Conservation (phyloP, 2,113 vertebrate species). For the Passer montanus region DNA sequence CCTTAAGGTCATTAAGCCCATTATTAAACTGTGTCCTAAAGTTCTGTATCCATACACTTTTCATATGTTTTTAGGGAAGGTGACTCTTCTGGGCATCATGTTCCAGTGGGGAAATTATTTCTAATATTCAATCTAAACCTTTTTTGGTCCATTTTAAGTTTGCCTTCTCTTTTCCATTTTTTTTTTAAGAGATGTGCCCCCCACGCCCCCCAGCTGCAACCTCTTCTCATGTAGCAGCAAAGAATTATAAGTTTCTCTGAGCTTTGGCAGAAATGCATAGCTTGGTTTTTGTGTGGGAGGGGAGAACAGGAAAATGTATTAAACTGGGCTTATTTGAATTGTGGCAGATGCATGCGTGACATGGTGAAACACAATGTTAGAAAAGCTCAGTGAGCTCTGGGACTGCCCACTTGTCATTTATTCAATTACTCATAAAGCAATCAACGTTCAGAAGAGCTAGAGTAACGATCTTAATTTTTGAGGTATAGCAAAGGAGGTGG, state of each 20-base stretch:
- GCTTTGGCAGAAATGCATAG: not conserved
- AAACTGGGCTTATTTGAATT: not conserved
- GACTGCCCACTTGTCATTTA: not conserved
- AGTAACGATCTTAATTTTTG: not conserved
- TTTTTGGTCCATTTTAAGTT: not conserved
- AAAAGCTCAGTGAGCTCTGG: not conserved
- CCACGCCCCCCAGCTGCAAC: rapidly evolving
- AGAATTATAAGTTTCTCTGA: rapidly evolving
- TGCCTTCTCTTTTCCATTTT: not conserved
- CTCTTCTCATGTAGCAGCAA: not conserved
- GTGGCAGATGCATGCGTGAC: rapidly evolving
- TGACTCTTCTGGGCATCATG: too few relatives aligned
- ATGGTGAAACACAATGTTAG: not conserved
- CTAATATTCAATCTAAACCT: not conserved
- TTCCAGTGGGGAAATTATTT: not conserved
- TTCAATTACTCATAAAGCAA: not conserved
- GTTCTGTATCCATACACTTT: not conserved
- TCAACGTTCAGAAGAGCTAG: not conserved
- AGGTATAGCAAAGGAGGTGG: not conserved
- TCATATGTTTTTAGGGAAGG: not conserved
- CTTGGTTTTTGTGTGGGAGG: not conserved
- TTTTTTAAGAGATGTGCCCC: too few relatives aligned
- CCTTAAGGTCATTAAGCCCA: not conserved
- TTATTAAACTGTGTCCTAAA: not conserved
- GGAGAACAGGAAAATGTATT: not conserved